phyloP scores from a whole-genome alignment of 1,140 invertebrate species.

The Idris sp. region DNA sequence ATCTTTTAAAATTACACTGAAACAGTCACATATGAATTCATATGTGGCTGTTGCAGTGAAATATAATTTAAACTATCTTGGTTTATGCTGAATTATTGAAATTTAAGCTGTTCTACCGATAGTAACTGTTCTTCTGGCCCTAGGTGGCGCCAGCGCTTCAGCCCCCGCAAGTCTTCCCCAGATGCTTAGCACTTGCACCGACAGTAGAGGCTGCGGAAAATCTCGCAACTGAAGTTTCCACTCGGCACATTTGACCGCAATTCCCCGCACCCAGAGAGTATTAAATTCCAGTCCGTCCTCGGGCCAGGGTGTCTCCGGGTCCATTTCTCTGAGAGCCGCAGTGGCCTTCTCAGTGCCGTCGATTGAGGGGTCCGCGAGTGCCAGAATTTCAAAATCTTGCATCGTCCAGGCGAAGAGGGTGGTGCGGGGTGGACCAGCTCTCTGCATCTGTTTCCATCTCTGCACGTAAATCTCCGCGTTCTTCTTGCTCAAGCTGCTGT shows the following conservation, averaged over 20 bases:
- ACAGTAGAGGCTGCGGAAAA: constrained; percentile 94
- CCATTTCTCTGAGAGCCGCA: constrained; percentile 86
- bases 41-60: no score
- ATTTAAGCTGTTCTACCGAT: no score
- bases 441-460: constrained; percentile 89
- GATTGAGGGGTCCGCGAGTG: constrained; percentile 90
- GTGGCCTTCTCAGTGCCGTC: constrained; percentile 90
- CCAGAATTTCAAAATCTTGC: constrained; percentile 87
- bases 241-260: constrained; percentile 87
- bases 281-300: constrained; percentile 93
- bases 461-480: constrained; percentile 98
- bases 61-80: no score
- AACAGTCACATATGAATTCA: no score
- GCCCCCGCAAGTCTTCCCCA: constrained; percentile 95
- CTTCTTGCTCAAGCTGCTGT: constrained; percentile 89
- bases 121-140: constrained; percentile 85
- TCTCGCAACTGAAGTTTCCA: constrained; percentile 96
- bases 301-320: constrained; percentile 92
- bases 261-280: constrained; percentile 94
- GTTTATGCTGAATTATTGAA: no score
- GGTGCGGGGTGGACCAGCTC: constrained; percentile 84
- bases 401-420: constrained; percentile 90
- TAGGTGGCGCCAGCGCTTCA: constrained; percentile 88
- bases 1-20: no score
- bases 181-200: constrained; percentile 89